Evolutionary conservation across 2,113 vertebrate species (phyloP).

Genomic region (Scartelaos histophorus): DNA sequence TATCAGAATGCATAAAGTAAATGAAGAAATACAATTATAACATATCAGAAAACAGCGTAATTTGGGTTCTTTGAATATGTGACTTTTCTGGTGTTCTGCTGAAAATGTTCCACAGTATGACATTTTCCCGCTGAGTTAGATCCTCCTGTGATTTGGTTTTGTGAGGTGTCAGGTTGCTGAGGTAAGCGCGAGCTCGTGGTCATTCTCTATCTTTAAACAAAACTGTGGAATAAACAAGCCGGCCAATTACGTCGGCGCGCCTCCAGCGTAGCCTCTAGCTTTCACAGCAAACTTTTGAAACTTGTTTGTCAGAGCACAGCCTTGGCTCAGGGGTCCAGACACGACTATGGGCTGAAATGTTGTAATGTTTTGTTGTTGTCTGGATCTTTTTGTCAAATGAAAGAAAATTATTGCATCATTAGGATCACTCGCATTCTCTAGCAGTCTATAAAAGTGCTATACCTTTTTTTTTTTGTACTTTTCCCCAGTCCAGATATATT

Average conservation of each 20-base stretch:
- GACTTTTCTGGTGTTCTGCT: too few species aligned
- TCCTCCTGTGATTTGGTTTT: background rate
- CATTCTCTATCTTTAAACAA: background rate
- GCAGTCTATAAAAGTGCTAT: too few species aligned
- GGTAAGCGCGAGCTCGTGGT: background rate
- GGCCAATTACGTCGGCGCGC: background rate
- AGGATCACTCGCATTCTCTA: background rate
- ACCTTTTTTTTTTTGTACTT: too few species aligned
- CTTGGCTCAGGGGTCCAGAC: background rate
- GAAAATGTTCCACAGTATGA: too few species aligned
- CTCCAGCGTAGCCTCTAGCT: background rate
- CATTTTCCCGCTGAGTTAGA: background rate
- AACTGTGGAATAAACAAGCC: background rate
- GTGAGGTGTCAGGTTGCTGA: background rate
- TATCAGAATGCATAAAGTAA: too few species aligned
- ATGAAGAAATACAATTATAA: too few species aligned
- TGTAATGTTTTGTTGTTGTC: slow-evolving; percentile 24
- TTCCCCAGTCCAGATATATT: too few species aligned
- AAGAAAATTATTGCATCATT: background rate
- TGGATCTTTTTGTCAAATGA: background rate
- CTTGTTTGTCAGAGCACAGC: background rate
- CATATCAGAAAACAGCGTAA: too few species aligned
- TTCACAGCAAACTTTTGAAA: background rate
- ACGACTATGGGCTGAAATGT: background rate
- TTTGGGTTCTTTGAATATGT: too few species aligned